phyloP scores from a whole-genome alignment of 2,888 invertebrate genomes.

The Notodonta ziczac region DNA sequence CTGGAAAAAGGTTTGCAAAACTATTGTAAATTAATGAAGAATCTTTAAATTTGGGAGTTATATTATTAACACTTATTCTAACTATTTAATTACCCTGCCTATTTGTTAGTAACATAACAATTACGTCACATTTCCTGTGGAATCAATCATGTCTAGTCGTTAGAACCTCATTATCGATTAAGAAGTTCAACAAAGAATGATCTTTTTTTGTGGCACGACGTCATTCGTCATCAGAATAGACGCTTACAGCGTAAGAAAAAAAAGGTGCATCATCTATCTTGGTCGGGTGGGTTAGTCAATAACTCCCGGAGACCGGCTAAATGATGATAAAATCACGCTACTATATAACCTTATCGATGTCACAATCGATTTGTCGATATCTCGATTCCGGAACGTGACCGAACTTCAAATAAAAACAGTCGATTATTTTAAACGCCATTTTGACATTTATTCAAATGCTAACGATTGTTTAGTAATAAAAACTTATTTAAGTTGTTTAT shows the following conservation, averaged over 20 bases:
- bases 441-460: slow-evolving; percentile 3
- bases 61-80: no score
- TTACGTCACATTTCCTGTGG: slow-evolving; percentile 21
- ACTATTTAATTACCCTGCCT: neutral
- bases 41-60: no score
- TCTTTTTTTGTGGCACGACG: slow-evolving; percentile 38
- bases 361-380: slow-evolving; percentile 61
- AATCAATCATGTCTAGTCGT: slow-evolving; percentile 50
- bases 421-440: neutral
- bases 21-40: no score
- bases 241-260: slow-evolving; percentile 43
- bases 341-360: slow-evolving; percentile 52
- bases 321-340: slow-evolving; percentile 65
- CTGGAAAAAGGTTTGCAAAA: no score
- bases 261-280: slow-evolving; percentile 59
- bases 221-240: slow-evolving; percentile 50
- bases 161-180: slow-evolving; percentile 56
- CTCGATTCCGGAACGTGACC: slow-evolving; percentile 45
- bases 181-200: slow-evolving; percentile 46
- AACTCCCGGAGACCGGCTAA: slow-evolving; percentile 54
- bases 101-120: neutral
- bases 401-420: neutral
- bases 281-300: slow-evolving; percentile 53
- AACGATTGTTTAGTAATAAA: neutral
- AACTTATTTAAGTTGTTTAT: neutral